A percentile compares a stretch with the other conserved stretches of the same genome.
These are phyloP conservation scores for Drosophila parthenogenetica DNA, from an alignment of 2,888 invertebrate genomes.

Conservation along the genomic window DNA sequence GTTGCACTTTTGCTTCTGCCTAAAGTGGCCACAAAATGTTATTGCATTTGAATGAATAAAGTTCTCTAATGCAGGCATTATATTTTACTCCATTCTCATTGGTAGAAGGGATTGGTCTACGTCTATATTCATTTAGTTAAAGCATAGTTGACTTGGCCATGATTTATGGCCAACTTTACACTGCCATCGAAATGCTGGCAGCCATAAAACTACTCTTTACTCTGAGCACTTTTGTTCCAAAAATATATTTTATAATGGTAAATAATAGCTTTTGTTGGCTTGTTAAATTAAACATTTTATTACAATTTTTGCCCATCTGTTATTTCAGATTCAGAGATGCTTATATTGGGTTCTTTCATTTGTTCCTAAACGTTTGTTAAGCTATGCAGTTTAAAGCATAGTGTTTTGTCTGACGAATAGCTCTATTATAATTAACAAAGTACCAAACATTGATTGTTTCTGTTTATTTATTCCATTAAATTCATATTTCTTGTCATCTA, in stretches of 20 bases:
- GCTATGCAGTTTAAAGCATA: constrained; percentile 2
- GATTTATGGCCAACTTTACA: constrained; percentile 56
- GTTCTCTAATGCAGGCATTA: constrained; percentile 33
- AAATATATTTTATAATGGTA: constrained; percentile 57
- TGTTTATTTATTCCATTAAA: not conserved
- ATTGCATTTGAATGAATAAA: constrained; percentile 51
- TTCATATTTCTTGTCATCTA: not conserved
- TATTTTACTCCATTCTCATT: constrained; percentile 18
- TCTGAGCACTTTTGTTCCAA: constrained; percentile 53
- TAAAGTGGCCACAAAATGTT: constrained; percentile 54
- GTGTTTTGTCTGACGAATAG: not conserved
- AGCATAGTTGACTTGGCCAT: constrained; percentile 43
- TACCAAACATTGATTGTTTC: not conserved
- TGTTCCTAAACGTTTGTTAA: constrained; percentile 22
- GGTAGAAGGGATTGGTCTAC: constrained; percentile 13
- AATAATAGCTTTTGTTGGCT: constrained; percentile 55
- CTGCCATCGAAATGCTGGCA: constrained; percentile 13
- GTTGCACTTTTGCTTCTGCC: constrained; percentile 55
- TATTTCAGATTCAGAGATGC: constrained; percentile 47
- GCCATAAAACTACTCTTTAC: constrained; percentile 70
- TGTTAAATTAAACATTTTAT: constrained; percentile 44
- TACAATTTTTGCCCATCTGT: constrained; percentile 59
- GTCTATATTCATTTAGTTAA: constrained; percentile 58
- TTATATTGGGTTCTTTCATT: constrained; percentile 33
- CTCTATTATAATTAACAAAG: not conserved